Evolutionary conservation across 2,113 vertebrate species (phyloP).

Genomic region (Lonchura striata): DNA sequence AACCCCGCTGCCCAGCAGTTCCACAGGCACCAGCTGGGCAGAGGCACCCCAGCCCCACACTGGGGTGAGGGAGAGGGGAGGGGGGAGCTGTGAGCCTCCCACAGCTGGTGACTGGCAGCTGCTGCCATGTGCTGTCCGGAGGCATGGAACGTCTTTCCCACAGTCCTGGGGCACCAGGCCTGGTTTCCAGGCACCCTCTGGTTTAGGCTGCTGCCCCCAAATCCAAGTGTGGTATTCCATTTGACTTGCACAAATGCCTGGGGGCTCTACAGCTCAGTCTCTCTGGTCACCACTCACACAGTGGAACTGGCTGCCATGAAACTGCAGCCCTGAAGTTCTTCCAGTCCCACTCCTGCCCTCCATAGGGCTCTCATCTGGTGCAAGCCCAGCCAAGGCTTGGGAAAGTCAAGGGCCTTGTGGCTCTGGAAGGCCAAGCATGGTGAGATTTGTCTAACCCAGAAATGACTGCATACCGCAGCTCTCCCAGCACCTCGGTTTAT

Average conservation of each 20-base stretch:
- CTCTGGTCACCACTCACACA: not conserved
- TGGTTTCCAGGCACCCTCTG: not conserved
- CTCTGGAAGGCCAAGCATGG: accelerated
- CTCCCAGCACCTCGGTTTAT: not conserved
- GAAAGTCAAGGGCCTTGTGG: not conserved
- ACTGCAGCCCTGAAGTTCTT: not conserved
- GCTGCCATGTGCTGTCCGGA: not conserved
- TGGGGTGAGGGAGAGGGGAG: not conserved
- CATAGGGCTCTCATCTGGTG: accelerated
- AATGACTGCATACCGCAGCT: accelerated
- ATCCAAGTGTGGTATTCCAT: not conserved
- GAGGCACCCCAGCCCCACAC: accelerated
- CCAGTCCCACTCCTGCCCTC: not conserved
- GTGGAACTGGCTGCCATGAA: not conserved
- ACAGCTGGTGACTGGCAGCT: not conserved
- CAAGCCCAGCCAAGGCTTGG: not conserved
- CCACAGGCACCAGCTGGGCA: not conserved
- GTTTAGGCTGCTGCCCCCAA: not conserved
- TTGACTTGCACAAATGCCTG: not conserved
- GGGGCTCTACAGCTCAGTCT: not conserved
- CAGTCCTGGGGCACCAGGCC: not conserved
- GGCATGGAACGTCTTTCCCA: accelerated
- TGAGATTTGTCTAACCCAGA: not conserved
- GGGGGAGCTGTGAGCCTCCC: not conserved
- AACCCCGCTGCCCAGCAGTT: not conserved